phyloP scores from a whole-genome alignment of 2,888 invertebrate genomes.

The Mechanitis messenoides region DNA sequence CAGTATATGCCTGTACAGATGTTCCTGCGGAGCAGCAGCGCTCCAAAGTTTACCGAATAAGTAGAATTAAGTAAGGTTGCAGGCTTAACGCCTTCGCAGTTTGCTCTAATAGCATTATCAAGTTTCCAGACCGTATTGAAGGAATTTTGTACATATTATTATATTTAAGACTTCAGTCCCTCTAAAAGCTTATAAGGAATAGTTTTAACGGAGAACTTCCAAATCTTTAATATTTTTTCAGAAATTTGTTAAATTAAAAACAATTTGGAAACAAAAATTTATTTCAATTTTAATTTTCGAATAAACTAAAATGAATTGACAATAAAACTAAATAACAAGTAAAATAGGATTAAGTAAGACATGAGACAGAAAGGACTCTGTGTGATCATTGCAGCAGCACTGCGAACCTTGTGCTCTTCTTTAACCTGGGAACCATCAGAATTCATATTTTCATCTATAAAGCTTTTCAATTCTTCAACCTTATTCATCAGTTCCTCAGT shows the following conservation, averaged over 20 bases:
- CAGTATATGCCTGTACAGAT: conserved; percentile 27
- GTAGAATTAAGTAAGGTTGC: conserved; percentile 72
- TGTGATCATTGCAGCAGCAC: conserved; percentile 15
- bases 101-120: conserved; percentile 71
- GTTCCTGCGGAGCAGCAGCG: conserved; percentile 25
- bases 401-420: conserved; percentile 27
- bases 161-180: conserved; percentile 36
- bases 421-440: conserved; percentile 21
- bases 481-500: neutral
- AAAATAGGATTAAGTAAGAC: conserved; percentile 8
- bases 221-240: too few relatives aligned
- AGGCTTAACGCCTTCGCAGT: conserved; percentile 66
- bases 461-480: conserved; percentile 6
- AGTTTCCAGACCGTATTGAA: conserved; percentile 73
- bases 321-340: conserved; percentile 11
- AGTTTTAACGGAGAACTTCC: too few relatives aligned
- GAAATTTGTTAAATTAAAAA: conserved; percentile 17
- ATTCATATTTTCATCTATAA: conserved; percentile 6
- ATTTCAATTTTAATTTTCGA: conserved; percentile 12
- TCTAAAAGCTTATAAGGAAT: conserved; percentile 3
- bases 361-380: conserved; percentile 12
- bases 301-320: neutral
- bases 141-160: conserved; percentile 55
- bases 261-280: too few relatives aligned
- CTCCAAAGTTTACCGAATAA: conserved; percentile 59